A percentile compares a stretch with the other conserved stretches of the same genome.
Evolutionary conservation across 2,113 vertebrate genomes (phyloP).

Genomic region (Salvator merianae): DNA sequence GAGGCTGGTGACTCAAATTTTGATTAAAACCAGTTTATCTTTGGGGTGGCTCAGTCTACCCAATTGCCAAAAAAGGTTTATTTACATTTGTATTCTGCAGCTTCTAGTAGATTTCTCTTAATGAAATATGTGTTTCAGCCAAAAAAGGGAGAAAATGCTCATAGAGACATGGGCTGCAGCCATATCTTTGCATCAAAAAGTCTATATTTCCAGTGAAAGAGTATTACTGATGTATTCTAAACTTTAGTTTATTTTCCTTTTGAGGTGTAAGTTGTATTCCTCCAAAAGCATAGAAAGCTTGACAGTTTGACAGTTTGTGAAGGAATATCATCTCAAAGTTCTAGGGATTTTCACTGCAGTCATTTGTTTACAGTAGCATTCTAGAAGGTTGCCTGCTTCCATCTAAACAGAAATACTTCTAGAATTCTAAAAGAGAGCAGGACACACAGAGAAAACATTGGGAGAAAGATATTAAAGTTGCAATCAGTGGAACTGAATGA

Average conservation of each 20-base stretch:
- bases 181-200: not conserved
- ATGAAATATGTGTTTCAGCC: too few species aligned
- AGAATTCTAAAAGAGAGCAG: not conserved
- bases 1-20: too few species aligned
- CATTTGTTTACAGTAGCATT: not conserved
- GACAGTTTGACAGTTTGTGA: constrained; percentile 13
- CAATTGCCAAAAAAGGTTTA: too few species aligned
- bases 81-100: too few species aligned
- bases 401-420: not conserved
- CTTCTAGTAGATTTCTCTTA: too few species aligned
- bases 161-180: not conserved
- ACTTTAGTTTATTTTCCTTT: not conserved
- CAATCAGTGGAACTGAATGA: not conserved
- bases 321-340: constrained; percentile 2
- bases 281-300: constrained; percentile 26
- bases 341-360: not conserved
- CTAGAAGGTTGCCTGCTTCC: not conserved
- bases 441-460: not conserved
- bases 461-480: not conserved
- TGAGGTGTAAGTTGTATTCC: constrained; percentile 4
- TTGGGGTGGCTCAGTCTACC: too few species aligned
- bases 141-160: too few species aligned
- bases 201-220: not conserved
- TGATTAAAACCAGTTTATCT: too few species aligned
- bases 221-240: not conserved